phyloP scores from a whole-genome alignment of 2,797 vertebrate species.

The Epinephelus coioides region DNA sequence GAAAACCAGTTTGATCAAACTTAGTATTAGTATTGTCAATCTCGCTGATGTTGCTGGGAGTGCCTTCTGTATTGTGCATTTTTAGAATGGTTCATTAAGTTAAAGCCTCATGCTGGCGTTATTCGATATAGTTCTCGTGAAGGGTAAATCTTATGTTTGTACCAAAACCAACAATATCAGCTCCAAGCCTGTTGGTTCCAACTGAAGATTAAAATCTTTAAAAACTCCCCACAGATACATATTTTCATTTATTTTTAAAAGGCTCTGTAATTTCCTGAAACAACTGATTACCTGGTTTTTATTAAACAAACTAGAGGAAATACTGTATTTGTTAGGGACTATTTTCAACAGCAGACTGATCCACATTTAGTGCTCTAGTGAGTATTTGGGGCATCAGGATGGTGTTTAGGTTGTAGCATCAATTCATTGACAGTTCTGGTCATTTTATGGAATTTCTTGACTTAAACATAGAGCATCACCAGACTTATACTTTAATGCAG shows the following conservation, averaged over 20 bases:
- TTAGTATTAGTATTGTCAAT: neutral
- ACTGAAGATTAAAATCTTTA: too few species aligned
- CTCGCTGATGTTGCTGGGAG: too few species aligned
- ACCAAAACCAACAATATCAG: neutral
- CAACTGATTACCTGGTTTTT: too few species aligned
- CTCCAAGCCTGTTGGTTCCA: neutral
- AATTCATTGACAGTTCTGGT: neutral
- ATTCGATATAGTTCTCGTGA: neutral
- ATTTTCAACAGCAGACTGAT: neutral
- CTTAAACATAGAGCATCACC: neutral
- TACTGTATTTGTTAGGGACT: neutral
- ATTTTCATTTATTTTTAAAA: neutral
- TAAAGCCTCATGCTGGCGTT: neutral
- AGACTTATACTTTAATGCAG: neutral
- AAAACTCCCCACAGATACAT: too few species aligned
- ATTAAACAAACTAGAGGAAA: neutral
- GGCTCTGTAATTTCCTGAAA: neutral
- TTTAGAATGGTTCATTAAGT: neutral
- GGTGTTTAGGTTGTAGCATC: neutral
- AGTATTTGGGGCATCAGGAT: neutral
- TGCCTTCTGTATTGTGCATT: neutral
- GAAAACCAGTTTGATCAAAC: neutral
- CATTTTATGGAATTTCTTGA: neutral
- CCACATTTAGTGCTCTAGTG: neutral
- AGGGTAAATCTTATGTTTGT: neutral